A percentile compares a stretch with the other conserved stretches of the same genome.
phyloP scores from a whole-genome alignment of 1,140 invertebrate genomes.

The Cotesia chilonis region DNA sequence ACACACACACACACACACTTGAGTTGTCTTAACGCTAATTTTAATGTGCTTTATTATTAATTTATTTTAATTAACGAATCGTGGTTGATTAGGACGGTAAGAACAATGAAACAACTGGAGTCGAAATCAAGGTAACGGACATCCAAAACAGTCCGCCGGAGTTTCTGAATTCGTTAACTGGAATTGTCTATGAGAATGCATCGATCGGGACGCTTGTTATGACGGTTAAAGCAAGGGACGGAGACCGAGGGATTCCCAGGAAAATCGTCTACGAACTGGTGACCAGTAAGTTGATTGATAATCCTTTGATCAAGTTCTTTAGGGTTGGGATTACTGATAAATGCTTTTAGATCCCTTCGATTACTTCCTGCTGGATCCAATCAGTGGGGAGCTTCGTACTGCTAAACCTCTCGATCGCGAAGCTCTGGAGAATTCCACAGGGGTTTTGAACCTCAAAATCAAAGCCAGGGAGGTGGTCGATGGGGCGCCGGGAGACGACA shows the following conservation, averaged over 20 bases:
- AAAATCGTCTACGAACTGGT: slow-evolving; percentile 81
- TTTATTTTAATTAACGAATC: not conserved
- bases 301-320: too few species aligned
- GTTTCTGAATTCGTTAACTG: slow-evolving; percentile 82
- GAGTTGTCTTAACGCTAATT: not conserved
- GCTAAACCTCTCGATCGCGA: slow-evolving; percentile 86
- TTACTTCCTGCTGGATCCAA: slow-evolving; percentile 82
- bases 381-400: slow-evolving; percentile 81
- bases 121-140: slow-evolving; percentile 82
- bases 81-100: slow-evolving; percentile 74
- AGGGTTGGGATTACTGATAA: too few species aligned
- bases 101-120: slow-evolving; percentile 74
- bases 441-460: slow-evolving; percentile 78
- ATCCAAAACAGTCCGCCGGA: slow-evolving; percentile 84
- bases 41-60: not conserved
- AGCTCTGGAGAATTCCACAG: slow-evolving; percentile 78
- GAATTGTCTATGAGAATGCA: slow-evolving; percentile 83
- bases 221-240: slow-evolving; percentile 81
- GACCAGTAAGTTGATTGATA: slow-evolving; percentile 73
- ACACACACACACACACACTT: not conserved
- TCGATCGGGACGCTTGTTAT: slow-evolving; percentile 85
- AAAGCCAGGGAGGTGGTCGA: slow-evolving; percentile 81
- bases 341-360: slow-evolving; percentile 79
- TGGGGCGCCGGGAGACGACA: slow-evolving; percentile 73
- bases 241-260: slow-evolving; percentile 81